These are phyloP conservation scores for Drosophila ogumai DNA, from an alignment of 1,140 invertebrate species.

Conservation along the genomic window DNA sequence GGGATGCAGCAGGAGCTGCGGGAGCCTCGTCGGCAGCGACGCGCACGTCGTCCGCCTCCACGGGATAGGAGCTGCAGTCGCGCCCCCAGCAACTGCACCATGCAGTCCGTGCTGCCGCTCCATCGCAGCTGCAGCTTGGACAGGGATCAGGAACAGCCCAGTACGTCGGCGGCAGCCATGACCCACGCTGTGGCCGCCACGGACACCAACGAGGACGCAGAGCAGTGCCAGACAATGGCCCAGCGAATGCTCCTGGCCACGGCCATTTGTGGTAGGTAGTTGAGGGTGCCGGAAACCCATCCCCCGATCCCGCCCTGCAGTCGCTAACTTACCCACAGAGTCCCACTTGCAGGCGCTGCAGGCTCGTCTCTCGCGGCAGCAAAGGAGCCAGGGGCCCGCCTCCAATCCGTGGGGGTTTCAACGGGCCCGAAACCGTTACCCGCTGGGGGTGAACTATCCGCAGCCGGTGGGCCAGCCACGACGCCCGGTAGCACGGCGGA, in stretches of 20 bases:
- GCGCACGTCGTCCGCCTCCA: slow-evolving; percentile 43
- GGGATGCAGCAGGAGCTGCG: slow-evolving; percentile 84
- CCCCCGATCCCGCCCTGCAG: slow-evolving; percentile 25
- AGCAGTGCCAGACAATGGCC: slow-evolving; percentile 43
- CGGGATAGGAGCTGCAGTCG: slow-evolving; percentile 62
- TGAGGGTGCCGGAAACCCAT: no score
- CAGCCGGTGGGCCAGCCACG: slow-evolving; percentile 56
- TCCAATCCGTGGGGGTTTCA: slow-evolving; percentile 75
- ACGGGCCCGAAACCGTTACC: slow-evolving; percentile 71
- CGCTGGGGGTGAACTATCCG: slow-evolving; percentile 80
- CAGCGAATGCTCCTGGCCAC: slow-evolving; percentile 69
- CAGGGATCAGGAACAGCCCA: slow-evolving; percentile 62
- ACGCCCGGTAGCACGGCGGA: slow-evolving; percentile 68
- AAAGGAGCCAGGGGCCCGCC: slow-evolving; percentile 25
- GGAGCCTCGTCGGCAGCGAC: slow-evolving; percentile 64
- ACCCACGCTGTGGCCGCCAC: slow-evolving; percentile 68
- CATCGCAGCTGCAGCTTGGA: slow-evolving; percentile 64
- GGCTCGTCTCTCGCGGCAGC: slow-evolving; percentile 68
- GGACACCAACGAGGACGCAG: slow-evolving; percentile 62
- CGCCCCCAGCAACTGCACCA: slow-evolving; percentile 65
- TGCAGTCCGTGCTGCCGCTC: slow-evolving; percentile 72
- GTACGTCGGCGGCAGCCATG: slow-evolving; percentile 74
- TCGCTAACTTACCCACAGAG: slow-evolving; percentile 79
- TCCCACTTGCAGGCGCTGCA: slow-evolving; percentile 83
- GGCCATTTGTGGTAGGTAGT: slow-evolving; percentile 74